Evolutionary conservation across 2,113 vertebrate species (phyloP).

Genomic region (Poecilia latipinna): DNA sequence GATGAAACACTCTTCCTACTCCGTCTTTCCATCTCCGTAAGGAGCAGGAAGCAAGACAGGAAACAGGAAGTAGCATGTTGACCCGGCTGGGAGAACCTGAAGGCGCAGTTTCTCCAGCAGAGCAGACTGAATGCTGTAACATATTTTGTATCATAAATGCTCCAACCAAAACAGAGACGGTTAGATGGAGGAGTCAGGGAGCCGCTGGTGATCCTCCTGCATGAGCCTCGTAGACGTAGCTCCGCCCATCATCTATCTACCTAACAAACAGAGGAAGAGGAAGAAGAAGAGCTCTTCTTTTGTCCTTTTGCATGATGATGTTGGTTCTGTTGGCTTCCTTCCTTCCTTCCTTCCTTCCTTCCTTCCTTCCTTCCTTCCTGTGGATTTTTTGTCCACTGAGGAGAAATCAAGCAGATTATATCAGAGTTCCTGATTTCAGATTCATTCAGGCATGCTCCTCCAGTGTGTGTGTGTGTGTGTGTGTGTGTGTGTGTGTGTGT

Average conservation of each 20-base stretch:
- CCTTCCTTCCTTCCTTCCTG: slow-evolving; percentile 6
- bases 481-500: slow-evolving; percentile 13
- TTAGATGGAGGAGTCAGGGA: slow-evolving; percentile 8
- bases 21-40: background rate
- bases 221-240: slow-evolving; percentile 75
- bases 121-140: slow-evolving; percentile 74
- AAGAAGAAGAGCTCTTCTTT: slow-evolving; percentile 42
- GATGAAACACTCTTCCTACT: too few species aligned
- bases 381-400: slow-evolving; percentile 53
- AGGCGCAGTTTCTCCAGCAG: slow-evolving; percentile 31
- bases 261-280: slow-evolving; percentile 40
- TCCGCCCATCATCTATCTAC: slow-evolving; percentile 54
- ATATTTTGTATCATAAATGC: slow-evolving; percentile 84
- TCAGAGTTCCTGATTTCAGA: slow-evolving; percentile 24
- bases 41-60: too few species aligned
- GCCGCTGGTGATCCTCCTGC: slow-evolving; percentile 43
- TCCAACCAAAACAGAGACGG: slow-evolving; percentile 53
- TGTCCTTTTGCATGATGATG: slow-evolving; percentile 77
- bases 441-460: slow-evolving; percentile 79
- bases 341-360: too few species aligned
- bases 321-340: slow-evolving; percentile 31
- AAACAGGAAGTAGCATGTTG: background rate
- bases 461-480: slow-evolving; percentile 54
- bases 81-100: background rate
- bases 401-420: slow-evolving; percentile 35